Evolutionary conservation across 2,888 invertebrate species (phyloP).

Genomic region (Stomorhina lunata): DNA sequence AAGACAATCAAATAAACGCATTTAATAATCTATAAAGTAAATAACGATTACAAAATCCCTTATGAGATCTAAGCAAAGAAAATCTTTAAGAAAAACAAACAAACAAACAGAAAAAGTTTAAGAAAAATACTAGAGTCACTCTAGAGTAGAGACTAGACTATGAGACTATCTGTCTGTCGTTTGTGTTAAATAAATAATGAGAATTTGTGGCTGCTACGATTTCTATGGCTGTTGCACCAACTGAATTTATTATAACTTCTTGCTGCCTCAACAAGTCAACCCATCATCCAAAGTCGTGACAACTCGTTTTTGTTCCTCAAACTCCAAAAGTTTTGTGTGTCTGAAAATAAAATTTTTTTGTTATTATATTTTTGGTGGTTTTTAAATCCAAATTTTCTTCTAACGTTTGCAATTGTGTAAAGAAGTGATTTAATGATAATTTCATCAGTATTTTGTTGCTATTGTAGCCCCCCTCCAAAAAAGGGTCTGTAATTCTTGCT

Average conservation of each 20-base stretch:
- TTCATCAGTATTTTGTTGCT: conserved; percentile 45
- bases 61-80: conserved; percentile 11
- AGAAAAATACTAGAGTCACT: background rate
- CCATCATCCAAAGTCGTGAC: conserved; percentile 63
- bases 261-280: conserved; percentile 31
- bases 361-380: background rate
- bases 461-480: background rate
- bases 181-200: conserved; percentile 34
- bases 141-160: background rate
- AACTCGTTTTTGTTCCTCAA: conserved; percentile 19
- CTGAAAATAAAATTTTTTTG: background rate
- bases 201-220: conserved; percentile 21
- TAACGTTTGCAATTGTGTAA: conserved; percentile 46
- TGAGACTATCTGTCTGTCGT: background rate
- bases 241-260: conserved; percentile 37
- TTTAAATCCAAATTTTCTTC: conserved; percentile 31
- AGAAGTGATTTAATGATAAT: conserved; percentile 63
- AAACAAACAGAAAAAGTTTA: background rate
- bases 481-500: conserved; percentile 41
- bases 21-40: conserved; percentile 58
- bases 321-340: conserved; percentile 38
- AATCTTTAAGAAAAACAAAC: too few relatives aligned
- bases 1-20: conserved; percentile 49
- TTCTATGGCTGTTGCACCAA: background rate
- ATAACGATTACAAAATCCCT: conserved; percentile 62